A percentile compares a stretch with the other conserved stretches of the same genome.
phyloP scores from a whole-genome alignment of 2,797 vertebrate genomes.

The Falco biarmicus region DNA sequence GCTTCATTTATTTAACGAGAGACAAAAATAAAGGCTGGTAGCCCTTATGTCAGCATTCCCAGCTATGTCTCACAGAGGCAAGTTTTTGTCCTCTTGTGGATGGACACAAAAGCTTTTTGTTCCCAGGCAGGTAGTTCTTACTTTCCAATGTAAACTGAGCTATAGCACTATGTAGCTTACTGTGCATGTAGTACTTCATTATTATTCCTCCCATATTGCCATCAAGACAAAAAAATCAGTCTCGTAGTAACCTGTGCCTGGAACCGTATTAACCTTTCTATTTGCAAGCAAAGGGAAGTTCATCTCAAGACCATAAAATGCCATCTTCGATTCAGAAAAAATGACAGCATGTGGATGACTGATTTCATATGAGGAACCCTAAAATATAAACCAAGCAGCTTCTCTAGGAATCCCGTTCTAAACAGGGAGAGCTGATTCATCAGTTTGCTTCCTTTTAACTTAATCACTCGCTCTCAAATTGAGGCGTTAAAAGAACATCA shows the following conservation, averaged over 20 bases:
- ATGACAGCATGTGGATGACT: not conserved
- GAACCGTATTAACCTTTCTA: not conserved
- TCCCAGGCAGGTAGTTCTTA: not conserved
- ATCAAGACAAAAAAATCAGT: not conserved
- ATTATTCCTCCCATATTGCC: not conserved
- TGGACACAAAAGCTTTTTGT: not conserved
- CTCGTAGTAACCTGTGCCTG: not conserved
- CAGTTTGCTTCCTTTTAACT: constrained; percentile 26
- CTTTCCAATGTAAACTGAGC: not conserved
- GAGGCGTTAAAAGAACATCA: constrained; percentile 32
- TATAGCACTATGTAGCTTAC: not conserved
- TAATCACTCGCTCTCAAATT: not conserved
- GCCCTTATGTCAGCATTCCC: not conserved
- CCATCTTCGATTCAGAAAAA: not conserved
- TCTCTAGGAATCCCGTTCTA: constrained; percentile 3
- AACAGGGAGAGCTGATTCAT: not conserved
- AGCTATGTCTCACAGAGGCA: not conserved
- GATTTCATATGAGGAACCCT: not conserved
- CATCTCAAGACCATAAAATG: not conserved
- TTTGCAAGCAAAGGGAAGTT: constrained; percentile 1
- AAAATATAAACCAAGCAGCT: not conserved
- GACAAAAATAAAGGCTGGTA: not conserved
- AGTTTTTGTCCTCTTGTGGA: not conserved
- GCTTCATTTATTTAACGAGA: not conserved
- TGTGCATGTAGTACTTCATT: not conserved